Evolutionary conservation across 2,113 vertebrate species (phyloP).

Genomic region (Arvicanthis niloticus): DNA sequence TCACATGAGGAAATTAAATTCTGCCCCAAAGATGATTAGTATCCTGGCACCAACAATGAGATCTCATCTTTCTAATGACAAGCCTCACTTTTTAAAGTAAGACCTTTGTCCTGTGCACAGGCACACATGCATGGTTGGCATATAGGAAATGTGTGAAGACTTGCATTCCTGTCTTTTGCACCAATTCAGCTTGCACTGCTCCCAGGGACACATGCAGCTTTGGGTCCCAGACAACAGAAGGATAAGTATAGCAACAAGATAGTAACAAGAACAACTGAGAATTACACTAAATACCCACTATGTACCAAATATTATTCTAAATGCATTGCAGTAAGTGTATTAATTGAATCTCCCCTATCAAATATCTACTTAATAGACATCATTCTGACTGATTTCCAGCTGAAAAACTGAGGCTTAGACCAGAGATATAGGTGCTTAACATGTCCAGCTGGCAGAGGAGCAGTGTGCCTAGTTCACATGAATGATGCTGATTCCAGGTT

Average conservation of each 20-base stretch:
- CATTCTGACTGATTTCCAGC: background rate
- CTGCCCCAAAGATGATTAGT: conserved; percentile 59
- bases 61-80: conserved; percentile 35
- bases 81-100: background rate
- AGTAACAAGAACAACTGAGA: background rate
- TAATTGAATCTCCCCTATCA: background rate
- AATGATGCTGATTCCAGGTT: background rate
- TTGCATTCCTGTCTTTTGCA: background rate
- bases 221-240: background rate
- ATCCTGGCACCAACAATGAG: conserved; percentile 29
- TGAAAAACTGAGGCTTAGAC: background rate
- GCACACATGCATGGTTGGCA: background rate
- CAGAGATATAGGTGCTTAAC: background rate
- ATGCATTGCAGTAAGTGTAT: background rate
- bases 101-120: background rate
- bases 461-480: background rate
- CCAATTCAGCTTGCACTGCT: background rate
- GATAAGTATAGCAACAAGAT: background rate
- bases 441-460: background rate
- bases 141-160: background rate
- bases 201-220: background rate
- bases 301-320: background rate
- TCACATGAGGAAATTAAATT: conserved; percentile 63
- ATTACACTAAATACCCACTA: background rate
- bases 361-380: background rate